These are phyloP conservation scores for Anhinga anhinga DNA, from an alignment of 2,113 vertebrate genomes.

Conservation along the genomic window DNA sequence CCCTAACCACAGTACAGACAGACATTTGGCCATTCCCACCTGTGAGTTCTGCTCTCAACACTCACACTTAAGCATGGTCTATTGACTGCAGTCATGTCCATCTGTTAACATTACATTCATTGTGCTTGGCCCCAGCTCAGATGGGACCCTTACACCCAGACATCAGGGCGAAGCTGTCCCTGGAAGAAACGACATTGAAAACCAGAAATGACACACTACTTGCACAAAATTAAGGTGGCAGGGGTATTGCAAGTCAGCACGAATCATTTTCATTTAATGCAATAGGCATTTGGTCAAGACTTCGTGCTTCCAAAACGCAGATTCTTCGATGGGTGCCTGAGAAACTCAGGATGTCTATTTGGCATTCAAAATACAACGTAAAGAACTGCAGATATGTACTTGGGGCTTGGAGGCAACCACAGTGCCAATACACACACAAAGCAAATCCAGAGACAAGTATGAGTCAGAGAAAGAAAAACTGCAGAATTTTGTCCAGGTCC, in stretches of 20 bases:
- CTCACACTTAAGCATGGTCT: neutral
- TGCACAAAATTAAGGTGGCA: neutral
- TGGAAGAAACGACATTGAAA: neutral
- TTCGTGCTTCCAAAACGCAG: neutral
- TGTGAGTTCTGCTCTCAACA: slow-evolving; percentile 47
- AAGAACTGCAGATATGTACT: slow-evolving; percentile 43
- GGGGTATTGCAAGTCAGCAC: neutral
- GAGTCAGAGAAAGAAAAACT: slow-evolving; percentile 58
- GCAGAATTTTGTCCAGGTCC: slow-evolving; percentile 25
- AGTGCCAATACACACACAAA: slow-evolving; percentile 59
- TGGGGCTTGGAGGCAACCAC: neutral
- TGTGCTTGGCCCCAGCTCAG: slow-evolving; percentile 9
- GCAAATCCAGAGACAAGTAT: slow-evolving; percentile 49
- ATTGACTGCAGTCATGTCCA: neutral
- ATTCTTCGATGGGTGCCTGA: neutral
- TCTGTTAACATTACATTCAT: slow-evolving; percentile 15
- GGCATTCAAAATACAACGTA: neutral
- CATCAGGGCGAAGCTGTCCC: neutral
- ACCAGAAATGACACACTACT: neutral
- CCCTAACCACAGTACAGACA: slow-evolving; percentile 58
- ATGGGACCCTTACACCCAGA: neutral
- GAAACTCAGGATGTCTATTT: slow-evolving; percentile 10
- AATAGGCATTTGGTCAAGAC: neutral
- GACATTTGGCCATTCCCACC: slow-evolving; percentile 65
- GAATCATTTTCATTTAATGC: neutral